Evolutionary conservation across 2,888 invertebrate species (phyloP), one percentile per base, ranked within the genome.

Genomic region (Auanema sp.): DNA sequence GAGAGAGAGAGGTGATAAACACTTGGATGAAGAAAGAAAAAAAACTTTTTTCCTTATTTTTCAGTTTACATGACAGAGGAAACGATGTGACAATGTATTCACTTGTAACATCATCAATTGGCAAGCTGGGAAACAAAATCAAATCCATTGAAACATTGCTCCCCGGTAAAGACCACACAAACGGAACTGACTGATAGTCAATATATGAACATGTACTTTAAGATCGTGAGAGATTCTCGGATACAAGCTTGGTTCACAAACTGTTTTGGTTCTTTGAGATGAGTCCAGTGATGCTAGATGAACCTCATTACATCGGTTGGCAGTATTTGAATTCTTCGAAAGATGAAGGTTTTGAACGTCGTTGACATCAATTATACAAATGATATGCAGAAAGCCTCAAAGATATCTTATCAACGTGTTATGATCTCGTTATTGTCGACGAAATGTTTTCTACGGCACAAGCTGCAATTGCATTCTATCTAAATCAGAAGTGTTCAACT

Each of bases 81-180:
- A 71, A 74, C 57, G 60, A 69, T 41, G 74, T 74, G 16, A 62
- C 71, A 18, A 68, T 74, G 66, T 69, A 66, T 58, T 65, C 67
- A 16, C 62, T 68, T 10, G 65, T 64, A 25, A 18, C 44, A 2
- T 33, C 47, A 12, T 47, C 54, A 24, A 47, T 60, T n/a, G 60
- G 60, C 6, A 21, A 49, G 4, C 53, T 60, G 60, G 60, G 60
- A 24, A 60, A 60, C 21, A 51, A 51, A 55, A 51, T 60, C 18
- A 16, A n/a, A 4, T 21, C 54, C 3, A 21, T 60, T 18, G 60
- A 60, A 25, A 60, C 54, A 47, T 40, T n/a, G 24, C 40, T 60
- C 5, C 47, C 54, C 24, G 55, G 60, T 60, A n/a, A 42, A 33
- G 33, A 33, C 33, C 40, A 24, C 40, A 6, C n/a, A 14, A 24